Evolutionary conservation across 2,888 invertebrate genomes (phyloP).

Genomic region (Heliothis peltigera): DNA sequence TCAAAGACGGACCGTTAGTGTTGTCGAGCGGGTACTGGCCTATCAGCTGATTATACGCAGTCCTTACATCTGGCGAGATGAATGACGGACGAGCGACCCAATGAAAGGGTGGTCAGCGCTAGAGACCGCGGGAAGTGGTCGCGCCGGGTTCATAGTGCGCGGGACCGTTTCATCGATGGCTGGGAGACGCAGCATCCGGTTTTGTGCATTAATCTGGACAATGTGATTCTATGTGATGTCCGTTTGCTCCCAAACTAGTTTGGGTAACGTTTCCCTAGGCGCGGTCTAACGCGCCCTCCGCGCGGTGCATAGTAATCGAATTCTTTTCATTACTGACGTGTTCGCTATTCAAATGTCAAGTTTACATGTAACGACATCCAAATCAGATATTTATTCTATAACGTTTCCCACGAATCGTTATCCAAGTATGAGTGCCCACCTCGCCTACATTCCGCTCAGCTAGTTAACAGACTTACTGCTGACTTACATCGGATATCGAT

Average conservation of each 20-base stretch:
- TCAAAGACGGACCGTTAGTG: slow-evolving; percentile 84
- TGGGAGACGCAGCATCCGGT: slow-evolving; percentile 88
- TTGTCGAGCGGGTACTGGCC: slow-evolving; percentile 59
- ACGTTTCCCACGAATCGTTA: slow-evolving; percentile 57
- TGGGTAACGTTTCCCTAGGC: slow-evolving; percentile 80
- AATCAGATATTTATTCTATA: slow-evolving; percentile 42
- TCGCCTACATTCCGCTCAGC: slow-evolving; percentile 2
- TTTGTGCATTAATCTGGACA: slow-evolving; percentile 86
- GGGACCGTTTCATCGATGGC: slow-evolving; percentile 85
- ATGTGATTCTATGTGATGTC: slow-evolving; percentile 80
- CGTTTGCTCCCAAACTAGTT: slow-evolving; percentile 87
- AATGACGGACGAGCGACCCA: slow-evolving; percentile 76
- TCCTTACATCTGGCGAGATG: slow-evolving; percentile 84
- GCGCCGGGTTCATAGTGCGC: slow-evolving; percentile 81
- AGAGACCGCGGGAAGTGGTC: slow-evolving; percentile 82
- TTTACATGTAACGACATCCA: slow-evolving; percentile 73
- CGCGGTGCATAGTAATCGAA: slow-evolving; percentile 86
- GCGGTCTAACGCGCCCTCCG: slow-evolving; percentile 70
- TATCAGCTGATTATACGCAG: slow-evolving; percentile 84
- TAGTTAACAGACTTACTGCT: background rate
- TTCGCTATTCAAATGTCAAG: slow-evolving; percentile 78
- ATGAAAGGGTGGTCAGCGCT: slow-evolving; percentile 80
- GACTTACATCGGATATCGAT: slow-evolving; percentile 11
- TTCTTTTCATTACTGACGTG: slow-evolving; percentile 81
- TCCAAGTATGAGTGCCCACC: slow-evolving; percentile 1